Evolutionary conservation across 2,113 vertebrate genomes (phyloP).

Genomic region (Pithys albifrons): DNA sequence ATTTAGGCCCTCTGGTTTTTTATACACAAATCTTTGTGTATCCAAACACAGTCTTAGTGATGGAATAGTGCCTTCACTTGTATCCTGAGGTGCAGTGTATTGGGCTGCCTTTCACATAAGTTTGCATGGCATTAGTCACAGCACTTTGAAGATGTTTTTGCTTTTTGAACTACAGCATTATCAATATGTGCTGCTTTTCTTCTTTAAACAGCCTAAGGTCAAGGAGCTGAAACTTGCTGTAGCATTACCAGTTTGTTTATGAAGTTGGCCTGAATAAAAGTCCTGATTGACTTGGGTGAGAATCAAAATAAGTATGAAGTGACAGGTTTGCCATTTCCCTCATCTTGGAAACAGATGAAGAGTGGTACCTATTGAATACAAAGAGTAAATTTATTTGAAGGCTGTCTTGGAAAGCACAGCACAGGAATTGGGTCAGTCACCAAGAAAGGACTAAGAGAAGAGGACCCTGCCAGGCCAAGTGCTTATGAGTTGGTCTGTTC

Average conservation of each 20-base stretch:
- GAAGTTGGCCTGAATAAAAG: slow-evolving; percentile 6
- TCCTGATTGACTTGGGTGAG: background rate
- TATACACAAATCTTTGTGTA: background rate
- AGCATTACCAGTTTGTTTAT: background rate
- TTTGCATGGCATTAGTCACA: background rate
- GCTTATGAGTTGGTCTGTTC: background rate
- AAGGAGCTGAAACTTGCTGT: background rate
- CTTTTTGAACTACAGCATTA: background rate
- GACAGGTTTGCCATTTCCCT: background rate
- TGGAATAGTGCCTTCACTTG: background rate
- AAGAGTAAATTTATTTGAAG: background rate
- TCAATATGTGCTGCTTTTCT: background rate
- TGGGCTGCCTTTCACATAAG: background rate
- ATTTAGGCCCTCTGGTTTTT: background rate
- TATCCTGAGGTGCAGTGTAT: background rate
- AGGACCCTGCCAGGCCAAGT: background rate
- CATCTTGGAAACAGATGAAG: background rate
- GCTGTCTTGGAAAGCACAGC: background rate
- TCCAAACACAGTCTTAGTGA: background rate
- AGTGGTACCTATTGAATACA: background rate
- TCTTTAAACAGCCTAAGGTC: background rate
- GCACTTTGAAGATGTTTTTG: background rate
- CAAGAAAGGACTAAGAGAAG: background rate
- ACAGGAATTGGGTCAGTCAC: background rate
- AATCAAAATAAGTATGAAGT: slow-evolving; percentile 12